These are phyloP conservation scores for Sylvietta virens DNA, from an alignment of 2,113 vertebrate species.

Conservation along the genomic window DNA sequence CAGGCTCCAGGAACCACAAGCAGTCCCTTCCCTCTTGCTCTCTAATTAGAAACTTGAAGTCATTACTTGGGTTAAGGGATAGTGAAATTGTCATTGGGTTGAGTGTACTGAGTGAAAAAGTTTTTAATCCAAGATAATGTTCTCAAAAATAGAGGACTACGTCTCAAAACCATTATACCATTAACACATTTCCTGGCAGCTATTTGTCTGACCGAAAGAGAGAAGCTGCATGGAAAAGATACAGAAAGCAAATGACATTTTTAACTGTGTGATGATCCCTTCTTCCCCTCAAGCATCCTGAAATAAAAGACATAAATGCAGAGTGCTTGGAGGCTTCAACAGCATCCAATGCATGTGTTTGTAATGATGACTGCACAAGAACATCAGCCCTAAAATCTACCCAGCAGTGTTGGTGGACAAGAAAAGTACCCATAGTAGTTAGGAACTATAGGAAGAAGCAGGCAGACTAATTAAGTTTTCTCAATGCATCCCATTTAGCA, in stretches of 20 bases:
- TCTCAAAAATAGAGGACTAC: background rate
- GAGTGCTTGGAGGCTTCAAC: background rate
- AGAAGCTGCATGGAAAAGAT: background rate
- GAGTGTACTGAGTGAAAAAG: background rate
- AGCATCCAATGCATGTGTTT: background rate
- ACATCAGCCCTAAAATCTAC: background rate
- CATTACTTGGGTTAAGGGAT: background rate
- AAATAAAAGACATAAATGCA: slow-evolving; percentile 15
- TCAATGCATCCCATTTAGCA: background rate
- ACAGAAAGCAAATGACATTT: background rate
- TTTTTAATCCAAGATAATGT: background rate
- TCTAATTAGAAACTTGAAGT: background rate
- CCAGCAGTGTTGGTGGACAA: background rate
- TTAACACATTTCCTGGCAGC: background rate
- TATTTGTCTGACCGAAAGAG: background rate
- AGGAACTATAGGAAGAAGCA: background rate
- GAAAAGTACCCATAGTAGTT: background rate
- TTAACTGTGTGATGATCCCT: background rate
- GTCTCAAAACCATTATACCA: background rate
- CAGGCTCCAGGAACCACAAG: background rate
- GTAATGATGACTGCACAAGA: background rate
- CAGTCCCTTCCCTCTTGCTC: background rate
- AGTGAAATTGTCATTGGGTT: background rate
- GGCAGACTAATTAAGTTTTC: background rate
- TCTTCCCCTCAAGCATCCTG: background rate